These are phyloP conservation scores for Clostera curtula DNA, from an alignment of 2,888 invertebrate species.

Conservation along the genomic window DNA sequence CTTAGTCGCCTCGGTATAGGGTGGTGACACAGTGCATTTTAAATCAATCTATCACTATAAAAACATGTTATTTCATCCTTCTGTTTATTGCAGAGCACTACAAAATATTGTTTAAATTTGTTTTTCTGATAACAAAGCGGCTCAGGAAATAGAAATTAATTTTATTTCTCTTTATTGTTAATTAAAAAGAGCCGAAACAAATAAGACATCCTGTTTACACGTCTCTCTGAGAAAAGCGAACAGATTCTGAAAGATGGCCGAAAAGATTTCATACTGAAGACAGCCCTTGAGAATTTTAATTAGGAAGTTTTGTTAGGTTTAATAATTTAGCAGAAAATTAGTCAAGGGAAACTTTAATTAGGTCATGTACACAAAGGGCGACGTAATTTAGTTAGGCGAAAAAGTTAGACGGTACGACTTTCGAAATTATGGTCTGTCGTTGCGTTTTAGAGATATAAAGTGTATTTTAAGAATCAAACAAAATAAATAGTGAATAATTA, in stretches of 20 bases:
- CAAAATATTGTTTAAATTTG: constrained; percentile 14
- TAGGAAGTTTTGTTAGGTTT: constrained; percentile 42
- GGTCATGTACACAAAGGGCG: constrained; percentile 41
- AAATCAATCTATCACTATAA: no score
- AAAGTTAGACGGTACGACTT: constrained; percentile 13
- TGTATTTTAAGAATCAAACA: no score
- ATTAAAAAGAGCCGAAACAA: constrained; percentile 16
- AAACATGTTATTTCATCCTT: no score
- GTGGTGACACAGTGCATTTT: no score
- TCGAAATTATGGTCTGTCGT: no score
- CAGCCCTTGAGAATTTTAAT: constrained; percentile 39
- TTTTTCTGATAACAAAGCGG: constrained; percentile 7
- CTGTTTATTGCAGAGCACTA: background rate
- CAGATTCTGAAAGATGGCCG: constrained; percentile 19
- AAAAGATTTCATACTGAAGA: constrained; percentile 32
- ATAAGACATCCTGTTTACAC: constrained; percentile 18
- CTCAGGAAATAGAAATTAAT: constrained; percentile 14
- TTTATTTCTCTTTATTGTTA: constrained; percentile 11
- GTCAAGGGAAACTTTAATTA: constrained; percentile 52
- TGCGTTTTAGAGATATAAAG: no score
- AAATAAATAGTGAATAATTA: no score
- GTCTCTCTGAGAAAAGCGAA: constrained; percentile 15
- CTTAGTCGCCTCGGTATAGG: no score
- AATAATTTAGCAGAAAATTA: constrained; percentile 54
- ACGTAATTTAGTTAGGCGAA: constrained; percentile 24